Percentiles rank a stretch among this genome's conserved stretches.
Evolutionary conservation across 2,113 vertebrate genomes (phyloP).

Genomic region (Hemibagrus wyckioides): DNA sequence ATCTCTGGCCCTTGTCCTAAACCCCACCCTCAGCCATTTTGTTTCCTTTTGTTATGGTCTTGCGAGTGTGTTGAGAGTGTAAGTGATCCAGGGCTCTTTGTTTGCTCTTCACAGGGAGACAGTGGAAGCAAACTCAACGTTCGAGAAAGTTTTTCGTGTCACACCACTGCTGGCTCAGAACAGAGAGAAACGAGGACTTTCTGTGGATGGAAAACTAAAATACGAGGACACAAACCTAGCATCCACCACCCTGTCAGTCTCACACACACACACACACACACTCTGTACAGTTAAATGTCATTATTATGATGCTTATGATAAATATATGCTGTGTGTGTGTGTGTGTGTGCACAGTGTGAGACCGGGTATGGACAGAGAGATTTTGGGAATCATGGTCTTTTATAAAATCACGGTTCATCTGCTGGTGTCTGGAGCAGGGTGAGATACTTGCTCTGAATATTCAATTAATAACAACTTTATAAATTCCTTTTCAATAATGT

Average conservation of each 20-base stretch:
- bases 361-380: constrained; percentile 23
- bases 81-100: neutral
- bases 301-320: neutral
- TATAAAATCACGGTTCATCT: constrained; percentile 30
- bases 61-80: neutral
- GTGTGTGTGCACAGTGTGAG: neutral
- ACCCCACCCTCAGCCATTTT: neutral
- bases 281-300: neutral
- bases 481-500: neutral
- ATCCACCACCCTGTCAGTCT: constrained; percentile 82
- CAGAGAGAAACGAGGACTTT: constrained; percentile 83
- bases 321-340: neutral
- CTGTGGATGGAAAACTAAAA: constrained; percentile 88
- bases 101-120: constrained; percentile 74
- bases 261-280: neutral
- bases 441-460: neutral
- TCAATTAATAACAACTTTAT: neutral
- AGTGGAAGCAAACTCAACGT: constrained; percentile 75
- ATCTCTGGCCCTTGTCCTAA: neutral
- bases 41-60: neutral
- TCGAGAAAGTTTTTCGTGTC: constrained; percentile 75
- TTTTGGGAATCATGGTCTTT: constrained; percentile 31
- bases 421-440: constrained; percentile 31
- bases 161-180: constrained; percentile 75
- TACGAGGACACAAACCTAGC: constrained; percentile 93